Conservation (phyloP, 2,888 invertebrate species). For the Kryphioiulus occultus region DNA sequence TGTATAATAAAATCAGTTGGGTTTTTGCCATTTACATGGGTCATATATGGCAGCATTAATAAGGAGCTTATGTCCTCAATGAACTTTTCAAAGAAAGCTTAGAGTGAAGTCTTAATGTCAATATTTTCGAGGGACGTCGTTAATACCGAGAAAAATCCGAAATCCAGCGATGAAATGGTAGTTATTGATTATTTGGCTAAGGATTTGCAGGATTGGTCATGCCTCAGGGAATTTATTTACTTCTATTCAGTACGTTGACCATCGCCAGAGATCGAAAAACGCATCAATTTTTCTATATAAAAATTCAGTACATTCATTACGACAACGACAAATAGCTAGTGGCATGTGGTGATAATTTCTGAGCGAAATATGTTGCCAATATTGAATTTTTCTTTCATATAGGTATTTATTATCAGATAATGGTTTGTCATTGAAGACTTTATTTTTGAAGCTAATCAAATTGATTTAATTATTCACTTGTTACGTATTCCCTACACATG, state of each 20-base stretch:
- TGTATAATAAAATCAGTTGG: neutral
- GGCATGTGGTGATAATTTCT: too few species aligned
- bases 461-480: too few species aligned
- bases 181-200: neutral
- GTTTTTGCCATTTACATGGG: neutral
- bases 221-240: neutral
- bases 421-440: too few species aligned
- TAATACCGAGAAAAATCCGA: neutral
- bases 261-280: neutral
- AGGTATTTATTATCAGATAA: too few species aligned
- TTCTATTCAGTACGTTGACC: neutral
- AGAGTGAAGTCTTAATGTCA: neutral
- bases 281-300: neutral
- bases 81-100: slow-evolving; percentile 18
- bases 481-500: too few species aligned
- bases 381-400: too few species aligned
- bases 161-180: neutral
- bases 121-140: slow-evolving; percentile 7
- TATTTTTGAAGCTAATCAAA: too few species aligned
- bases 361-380: too few species aligned
- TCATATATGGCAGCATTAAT: neutral
- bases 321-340: neutral
- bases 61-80: neutral
- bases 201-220: neutral
- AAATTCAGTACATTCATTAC: neutral